Base-by-base conservation (phyloP, 2,888 invertebrate species). In the Keiferia lycopersicella region DNA sequence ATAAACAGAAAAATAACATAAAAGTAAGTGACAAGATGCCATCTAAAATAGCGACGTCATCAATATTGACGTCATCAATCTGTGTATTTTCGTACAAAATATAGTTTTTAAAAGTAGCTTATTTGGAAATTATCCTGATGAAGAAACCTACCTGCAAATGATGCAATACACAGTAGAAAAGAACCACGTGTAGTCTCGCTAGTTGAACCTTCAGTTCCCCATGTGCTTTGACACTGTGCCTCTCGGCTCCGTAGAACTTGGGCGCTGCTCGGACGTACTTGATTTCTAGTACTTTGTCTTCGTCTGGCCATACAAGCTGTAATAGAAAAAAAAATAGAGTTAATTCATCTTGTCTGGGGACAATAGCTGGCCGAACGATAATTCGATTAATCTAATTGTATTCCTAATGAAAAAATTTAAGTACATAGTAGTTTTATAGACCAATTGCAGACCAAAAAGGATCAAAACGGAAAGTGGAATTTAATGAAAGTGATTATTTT, bases 221-320 rank as follows among this genome's bases (percentile, higher is more conserved):
- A 82, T 96, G 95, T 0, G 95, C 93, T 74, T 92, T 92, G 58
- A 94, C 61, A 79, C 57, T 92, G 88, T 66, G 90, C 84, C 79
- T 86, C 30, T 80, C 79, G n/a, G 85, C 81, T 86, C 90, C 82
- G 92, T 89, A 83, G 86, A 84, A 73, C 76, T 93, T 89, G 10
- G 94, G 93, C 41, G 94, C 94, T 18, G 95, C 94, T 10, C 95
- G 92, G 0, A 96, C 95, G 78, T 95, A 96, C 82, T 96, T 96
- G 59, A 96, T 83, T 75, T 96, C 96, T 68, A 96, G 91, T 0
- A 96, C 95, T 77, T 95, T 95, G 77, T 96, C 96, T 75, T 96
- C 96, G 69, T 96, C 96, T 0, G 96, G 94, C 80, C 94, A 94
- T 26, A 96, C 82, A 64, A 96, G 90, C 96, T 96, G 78, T 4